Percentiles rank a stretch among this genome's conserved stretches.
These are phyloP conservation scores for Drosophila watanabei DNA, from an alignment of 1,140 invertebrate species.

Conservation along the genomic window DNA sequence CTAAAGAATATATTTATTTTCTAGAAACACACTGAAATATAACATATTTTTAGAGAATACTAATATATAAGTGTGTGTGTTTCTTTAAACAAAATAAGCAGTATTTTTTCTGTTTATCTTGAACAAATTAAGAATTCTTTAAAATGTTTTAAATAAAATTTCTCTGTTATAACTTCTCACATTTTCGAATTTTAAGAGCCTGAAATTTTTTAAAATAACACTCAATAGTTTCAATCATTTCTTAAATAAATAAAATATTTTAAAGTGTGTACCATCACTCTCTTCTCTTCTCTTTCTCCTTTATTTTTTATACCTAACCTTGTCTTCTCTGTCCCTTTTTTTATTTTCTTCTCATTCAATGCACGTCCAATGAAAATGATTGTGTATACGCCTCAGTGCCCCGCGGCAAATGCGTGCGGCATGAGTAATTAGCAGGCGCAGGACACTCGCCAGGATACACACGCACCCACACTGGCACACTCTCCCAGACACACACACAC, in stretches of 20 bases:
- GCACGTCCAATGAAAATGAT: slow-evolving; percentile 79
- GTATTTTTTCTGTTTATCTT: background rate
- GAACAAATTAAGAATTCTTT: no score
- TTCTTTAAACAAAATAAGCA: background rate
- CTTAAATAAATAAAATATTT: background rate
- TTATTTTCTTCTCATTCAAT: slow-evolving; percentile 56
- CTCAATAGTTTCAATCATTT: background rate
- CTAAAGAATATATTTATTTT: background rate
- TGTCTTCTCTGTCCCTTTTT: slow-evolving; percentile 5
- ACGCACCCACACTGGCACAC: slow-evolving; percentile 13
- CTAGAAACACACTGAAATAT: no score
- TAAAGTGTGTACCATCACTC: background rate
- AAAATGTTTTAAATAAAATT: no score
- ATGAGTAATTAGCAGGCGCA: slow-evolving; percentile 79
- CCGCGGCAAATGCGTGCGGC: slow-evolving; percentile 73
- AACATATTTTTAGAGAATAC: background rate
- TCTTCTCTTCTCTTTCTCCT: background rate
- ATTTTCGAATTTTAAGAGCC: no score
- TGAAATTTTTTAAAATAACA: background rate
- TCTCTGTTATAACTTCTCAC: no score
- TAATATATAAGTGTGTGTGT: background rate
- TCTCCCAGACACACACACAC: background rate
- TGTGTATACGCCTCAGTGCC: slow-evolving; percentile 83
- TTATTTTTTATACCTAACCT: slow-evolving; percentile 18
- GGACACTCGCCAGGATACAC: slow-evolving; percentile 48